Percentiles rank a stretch among this genome's conserved stretches.
These are phyloP conservation scores for Cydia amplana DNA, from an alignment of 1,140 invertebrate species.

Conservation along the genomic window DNA sequence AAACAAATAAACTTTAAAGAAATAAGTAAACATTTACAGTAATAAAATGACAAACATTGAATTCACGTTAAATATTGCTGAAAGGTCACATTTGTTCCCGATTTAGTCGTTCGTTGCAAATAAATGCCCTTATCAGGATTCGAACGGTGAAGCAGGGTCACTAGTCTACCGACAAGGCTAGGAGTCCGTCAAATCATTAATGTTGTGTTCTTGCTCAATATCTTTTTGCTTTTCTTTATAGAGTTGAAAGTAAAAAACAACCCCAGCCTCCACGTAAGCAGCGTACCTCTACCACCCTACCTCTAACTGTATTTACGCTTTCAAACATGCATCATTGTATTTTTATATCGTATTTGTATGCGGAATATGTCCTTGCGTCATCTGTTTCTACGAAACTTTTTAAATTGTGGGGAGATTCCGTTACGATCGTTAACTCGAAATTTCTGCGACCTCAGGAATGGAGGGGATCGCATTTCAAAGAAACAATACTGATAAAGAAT, in stretches of 20 bases:
- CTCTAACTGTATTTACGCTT: constrained; percentile 63
- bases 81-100: too few species aligned
- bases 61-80: too few species aligned
- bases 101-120: too few species aligned
- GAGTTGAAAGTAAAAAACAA: background rate
- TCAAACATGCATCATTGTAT: constrained; percentile 64
- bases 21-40: too few species aligned
- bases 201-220: too few species aligned
- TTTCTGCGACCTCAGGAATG: constrained; percentile 46
- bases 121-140: too few species aligned
- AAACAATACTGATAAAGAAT: constrained; percentile 8
- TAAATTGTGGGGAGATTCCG: constrained; percentile 58
- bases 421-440: constrained; percentile 38
- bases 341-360: constrained; percentile 67
- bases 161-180: too few species aligned
- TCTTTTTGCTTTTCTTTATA: too few species aligned
- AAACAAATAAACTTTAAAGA: too few species aligned
- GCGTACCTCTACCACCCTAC: constrained; percentile 34
- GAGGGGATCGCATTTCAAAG: constrained; percentile 46
- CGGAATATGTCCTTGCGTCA: constrained; percentile 62
- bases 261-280: background rate
- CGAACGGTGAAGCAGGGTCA: too few species aligned
- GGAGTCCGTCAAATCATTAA: too few species aligned
- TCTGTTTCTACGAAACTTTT: constrained; percentile 69
- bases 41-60: too few species aligned